Percentiles rank a stretch among this genome's conserved stretches.
Evolutionary conservation across 2,888 invertebrate genomes (phyloP).

Genomic region (Frankliniella intonsa): DNA sequence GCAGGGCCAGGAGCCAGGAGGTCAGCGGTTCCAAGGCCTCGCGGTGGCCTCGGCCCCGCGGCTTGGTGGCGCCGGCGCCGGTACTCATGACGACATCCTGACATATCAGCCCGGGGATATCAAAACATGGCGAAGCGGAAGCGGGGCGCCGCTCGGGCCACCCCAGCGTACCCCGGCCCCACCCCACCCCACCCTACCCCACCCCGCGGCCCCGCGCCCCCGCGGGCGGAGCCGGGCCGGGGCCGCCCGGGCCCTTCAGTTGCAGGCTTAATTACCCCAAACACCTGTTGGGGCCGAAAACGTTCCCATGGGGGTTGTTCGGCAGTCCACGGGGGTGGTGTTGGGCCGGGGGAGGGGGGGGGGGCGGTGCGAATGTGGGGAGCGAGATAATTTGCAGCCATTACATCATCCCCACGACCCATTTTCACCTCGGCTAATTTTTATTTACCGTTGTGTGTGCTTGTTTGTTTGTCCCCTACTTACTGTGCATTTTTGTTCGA

Average conservation of each 20-base stretch:
- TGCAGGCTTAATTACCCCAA: slow-evolving; percentile 24
- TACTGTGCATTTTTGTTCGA: neutral
- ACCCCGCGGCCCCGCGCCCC: neutral
- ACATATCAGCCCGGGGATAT: neutral
- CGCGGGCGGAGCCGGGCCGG: neutral
- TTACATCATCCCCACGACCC: neutral
- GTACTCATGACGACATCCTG: neutral
- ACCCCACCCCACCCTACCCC: neutral
- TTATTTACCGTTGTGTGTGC: neutral
- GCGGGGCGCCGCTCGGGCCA: neutral
- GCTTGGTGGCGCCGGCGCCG: too few species aligned
- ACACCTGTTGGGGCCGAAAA: slow-evolving; percentile 19
- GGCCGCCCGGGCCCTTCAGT: neutral
- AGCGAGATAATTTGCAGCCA: neutral
- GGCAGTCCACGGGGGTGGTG: neutral
- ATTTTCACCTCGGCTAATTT: neutral
- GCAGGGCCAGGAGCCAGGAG: too few species aligned
- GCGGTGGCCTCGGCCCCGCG: too few species aligned
- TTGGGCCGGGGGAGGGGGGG: neutral
- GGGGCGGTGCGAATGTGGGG: neutral
- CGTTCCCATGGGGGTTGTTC: slow-evolving; percentile 21
- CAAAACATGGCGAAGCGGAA: neutral
- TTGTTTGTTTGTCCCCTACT: neutral
- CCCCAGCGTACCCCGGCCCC: neutral
- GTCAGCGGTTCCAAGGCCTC: too few species aligned